A percentile compares a stretch with the other conserved stretches of the same genome.
phyloP scores from a whole-genome alignment of 1,140 invertebrate genomes.

The Glossosoma conforme region DNA sequence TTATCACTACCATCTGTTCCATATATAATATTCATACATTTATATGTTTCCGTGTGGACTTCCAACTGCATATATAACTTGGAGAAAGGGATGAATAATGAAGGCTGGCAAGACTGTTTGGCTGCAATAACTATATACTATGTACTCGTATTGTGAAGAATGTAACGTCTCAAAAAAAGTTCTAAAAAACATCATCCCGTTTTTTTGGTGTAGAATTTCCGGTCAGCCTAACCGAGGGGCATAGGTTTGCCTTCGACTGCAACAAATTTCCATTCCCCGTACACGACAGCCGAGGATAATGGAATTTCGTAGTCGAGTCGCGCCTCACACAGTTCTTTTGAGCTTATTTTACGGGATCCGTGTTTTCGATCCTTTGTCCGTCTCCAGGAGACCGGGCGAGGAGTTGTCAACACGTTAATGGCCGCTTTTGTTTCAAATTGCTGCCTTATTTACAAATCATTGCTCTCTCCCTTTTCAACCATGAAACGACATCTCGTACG shows the following conservation, averaged over 20 bases:
- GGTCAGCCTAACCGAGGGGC: too few relatives aligned
- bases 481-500: background rate
- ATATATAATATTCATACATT: too few relatives aligned
- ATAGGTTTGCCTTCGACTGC: slow-evolving; percentile 7
- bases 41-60: too few relatives aligned
- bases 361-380: slow-evolving; percentile 24
- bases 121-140: too few relatives aligned
- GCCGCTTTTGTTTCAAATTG: slow-evolving; percentile 3
- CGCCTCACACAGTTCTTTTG: slow-evolving; percentile 10
- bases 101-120: too few relatives aligned
- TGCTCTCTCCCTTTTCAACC: background rate
- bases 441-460: background rate
- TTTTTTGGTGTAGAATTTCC: too few relatives aligned
- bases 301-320: slow-evolving; percentile 29
- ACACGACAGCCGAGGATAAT: slow-evolving; percentile 29
- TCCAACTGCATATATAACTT: too few relatives aligned
- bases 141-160: too few relatives aligned
- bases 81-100: too few relatives aligned
- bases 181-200: too few relatives aligned
- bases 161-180: too few relatives aligned
- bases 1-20: too few relatives aligned
- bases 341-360: slow-evolving; percentile 22
- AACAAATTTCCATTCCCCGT: slow-evolving; percentile 28
- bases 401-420: slow-evolving; percentile 25
- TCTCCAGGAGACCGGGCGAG: slow-evolving; percentile 8